Percentiles rank a stretch among this genome's conserved stretches.
Conservation (phyloP, 2,888 invertebrate genomes). For the Lacanobia wlatinum region DNA sequence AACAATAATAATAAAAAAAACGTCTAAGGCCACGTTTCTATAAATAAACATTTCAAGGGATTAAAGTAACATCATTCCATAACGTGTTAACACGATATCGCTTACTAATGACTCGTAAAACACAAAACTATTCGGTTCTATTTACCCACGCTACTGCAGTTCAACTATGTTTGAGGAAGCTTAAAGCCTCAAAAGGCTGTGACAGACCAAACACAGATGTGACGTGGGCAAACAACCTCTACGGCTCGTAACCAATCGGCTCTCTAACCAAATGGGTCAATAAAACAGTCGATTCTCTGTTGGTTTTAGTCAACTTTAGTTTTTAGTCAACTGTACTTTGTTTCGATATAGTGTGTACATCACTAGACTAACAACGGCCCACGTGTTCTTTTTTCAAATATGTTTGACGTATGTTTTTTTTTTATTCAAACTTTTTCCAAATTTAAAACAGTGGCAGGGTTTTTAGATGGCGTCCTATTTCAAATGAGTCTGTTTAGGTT, state of each 20-base stretch:
- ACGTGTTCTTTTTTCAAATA: constrained; percentile 66
- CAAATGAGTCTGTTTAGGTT: constrained; percentile 16
- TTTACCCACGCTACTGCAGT: constrained; percentile 81
- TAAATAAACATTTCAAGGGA: constrained; percentile 48
- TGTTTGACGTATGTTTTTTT: constrained; percentile 55
- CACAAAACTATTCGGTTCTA: constrained; percentile 73
- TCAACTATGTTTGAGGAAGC: constrained; percentile 83
- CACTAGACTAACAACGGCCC: constrained; percentile 69
- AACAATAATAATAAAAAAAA: constrained; percentile 44
- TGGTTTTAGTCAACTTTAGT: constrained; percentile 77
- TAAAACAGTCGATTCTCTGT: constrained; percentile 76
- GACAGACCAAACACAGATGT: constrained; percentile 89
- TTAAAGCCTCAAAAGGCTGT: constrained; percentile 85
- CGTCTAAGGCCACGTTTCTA: constrained; percentile 31
- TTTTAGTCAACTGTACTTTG: constrained; percentile 74
- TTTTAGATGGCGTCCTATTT: constrained; percentile 41
- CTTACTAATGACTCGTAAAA: constrained; percentile 77
- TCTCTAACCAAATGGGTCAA: constrained; percentile 78
- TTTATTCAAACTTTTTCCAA: constrained; percentile 54
- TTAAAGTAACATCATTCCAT: constrained; percentile 39
- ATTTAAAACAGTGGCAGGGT: constrained; percentile 43
- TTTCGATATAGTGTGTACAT: constrained; percentile 72
- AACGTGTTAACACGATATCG: constrained; percentile 62
- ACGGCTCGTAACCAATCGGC: constrained; percentile 80
- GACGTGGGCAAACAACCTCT: constrained; percentile 83